phyloP scores from a whole-genome alignment of 1,140 invertebrate species.

The Scaptomyza pallida region DNA sequence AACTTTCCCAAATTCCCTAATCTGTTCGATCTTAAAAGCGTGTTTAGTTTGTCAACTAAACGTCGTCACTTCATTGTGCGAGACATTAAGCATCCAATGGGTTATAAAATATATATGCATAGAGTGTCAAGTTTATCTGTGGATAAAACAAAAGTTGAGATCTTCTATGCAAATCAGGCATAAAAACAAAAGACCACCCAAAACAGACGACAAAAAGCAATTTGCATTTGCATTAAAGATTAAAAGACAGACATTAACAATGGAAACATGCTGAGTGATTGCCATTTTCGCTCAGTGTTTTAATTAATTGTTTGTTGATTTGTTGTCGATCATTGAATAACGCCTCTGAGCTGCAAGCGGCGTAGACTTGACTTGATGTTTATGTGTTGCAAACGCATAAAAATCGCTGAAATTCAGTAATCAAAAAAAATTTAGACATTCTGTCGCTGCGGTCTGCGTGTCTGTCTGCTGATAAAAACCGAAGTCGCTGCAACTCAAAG shows the following conservation, averaged over 20 bases:
- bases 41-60: conserved; percentile 59
- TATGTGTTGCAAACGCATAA: conserved; percentile 62
- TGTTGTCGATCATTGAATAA: conserved; percentile 68
- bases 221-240: conserved; percentile 66
- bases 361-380: conserved; percentile 34
- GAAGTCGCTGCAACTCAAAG: conserved; percentile 62
- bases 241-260: conserved; percentile 45
- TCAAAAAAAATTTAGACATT: conserved; percentile 82
- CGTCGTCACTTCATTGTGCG: conserved; percentile 57
- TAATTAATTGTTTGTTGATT: conserved; percentile 81
- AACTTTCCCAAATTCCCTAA: conserved; percentile 16
- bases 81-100: conserved; percentile 46
- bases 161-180: conserved; percentile 64
- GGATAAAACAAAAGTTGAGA: conserved; percentile 55
- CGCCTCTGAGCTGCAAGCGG: conserved; percentile 40
- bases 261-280: conserved; percentile 17
- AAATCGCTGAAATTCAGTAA: conserved; percentile 76
- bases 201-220: conserved; percentile 50
- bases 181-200: conserved; percentile 65
- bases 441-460: conserved; percentile 19
- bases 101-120: conserved; percentile 29
- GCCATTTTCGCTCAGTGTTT: conserved; percentile 51
- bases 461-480: conserved; percentile 63
- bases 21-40: conserved; percentile 35
- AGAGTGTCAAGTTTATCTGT: conserved; percentile 23